phyloP scores from a whole-genome alignment of 2,797 vertebrate genomes.

The Benthosema pterotum region DNA sequence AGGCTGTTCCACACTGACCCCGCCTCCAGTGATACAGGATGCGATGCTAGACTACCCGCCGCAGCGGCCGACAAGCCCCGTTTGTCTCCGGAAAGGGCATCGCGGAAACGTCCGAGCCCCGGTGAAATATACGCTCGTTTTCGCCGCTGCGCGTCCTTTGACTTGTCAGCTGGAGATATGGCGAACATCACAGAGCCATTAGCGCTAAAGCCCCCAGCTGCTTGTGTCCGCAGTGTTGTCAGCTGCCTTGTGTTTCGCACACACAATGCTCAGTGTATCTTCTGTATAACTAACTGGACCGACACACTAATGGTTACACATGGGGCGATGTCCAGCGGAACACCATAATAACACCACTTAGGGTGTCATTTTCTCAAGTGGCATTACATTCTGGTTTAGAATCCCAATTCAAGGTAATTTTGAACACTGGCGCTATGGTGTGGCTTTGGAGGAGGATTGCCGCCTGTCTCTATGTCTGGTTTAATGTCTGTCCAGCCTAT shows the following conservation, averaged over 20 bases:
- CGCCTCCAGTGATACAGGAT: constrained; percentile 49
- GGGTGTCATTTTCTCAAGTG: constrained; percentile 12
- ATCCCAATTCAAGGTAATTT: no score
- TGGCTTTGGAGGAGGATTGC: no score
- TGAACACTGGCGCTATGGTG: no score
- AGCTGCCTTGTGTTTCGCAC: background rate
- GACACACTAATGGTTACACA: constrained; percentile 1
- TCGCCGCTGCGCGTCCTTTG: constrained; percentile 48
- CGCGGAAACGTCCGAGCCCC: constrained; percentile 32
- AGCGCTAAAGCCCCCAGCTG: constrained; percentile 21
- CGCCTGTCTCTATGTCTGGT: background rate
- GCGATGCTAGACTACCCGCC: constrained; percentile 61
- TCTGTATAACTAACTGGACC: background rate
- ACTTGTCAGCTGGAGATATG: constrained; percentile 61
- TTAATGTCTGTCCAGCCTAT: background rate
- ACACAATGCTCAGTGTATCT: background rate
- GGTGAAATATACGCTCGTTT: constrained; percentile 59
- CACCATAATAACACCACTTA: background rate
- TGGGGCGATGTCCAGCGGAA: constrained; percentile 7
- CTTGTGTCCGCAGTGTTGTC: constrained; percentile 1
- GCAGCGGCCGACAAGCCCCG: constrained; percentile 60
- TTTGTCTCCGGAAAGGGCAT: constrained; percentile 74
- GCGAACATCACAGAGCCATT: constrained; percentile 54
- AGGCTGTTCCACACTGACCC: constrained; percentile 50
- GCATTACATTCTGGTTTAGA: background rate